Evolutionary conservation across 1,140 invertebrate genomes (phyloP).

Genomic region (Drosophila biarmipes): DNA sequence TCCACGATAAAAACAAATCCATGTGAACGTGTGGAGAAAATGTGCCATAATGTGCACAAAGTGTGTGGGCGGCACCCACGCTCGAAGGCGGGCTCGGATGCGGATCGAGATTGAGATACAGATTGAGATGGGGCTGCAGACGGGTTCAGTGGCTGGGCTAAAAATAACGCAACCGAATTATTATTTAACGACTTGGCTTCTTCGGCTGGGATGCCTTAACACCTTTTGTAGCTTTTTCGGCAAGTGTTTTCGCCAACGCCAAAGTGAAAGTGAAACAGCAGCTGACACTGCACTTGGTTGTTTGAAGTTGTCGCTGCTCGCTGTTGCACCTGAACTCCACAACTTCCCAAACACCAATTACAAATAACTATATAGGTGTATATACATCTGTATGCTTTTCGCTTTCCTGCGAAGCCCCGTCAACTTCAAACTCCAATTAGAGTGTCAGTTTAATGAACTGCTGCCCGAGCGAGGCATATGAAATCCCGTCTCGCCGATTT

Average conservation of each 20-base stretch:
- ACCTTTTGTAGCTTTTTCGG: slow-evolving; percentile 62
- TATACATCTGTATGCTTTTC: slow-evolving; percentile 56
- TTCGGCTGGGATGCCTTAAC: slow-evolving; percentile 54
- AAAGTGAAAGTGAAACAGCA: slow-evolving; percentile 72
- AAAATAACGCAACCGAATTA: slow-evolving; percentile 70
- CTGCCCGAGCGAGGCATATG: slow-evolving; percentile 21
- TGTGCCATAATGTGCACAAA: slow-evolving; percentile 8
- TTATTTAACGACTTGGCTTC: slow-evolving; percentile 74
- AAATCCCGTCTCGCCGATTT: slow-evolving; percentile 10
- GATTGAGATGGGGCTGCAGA: slow-evolving; percentile 8
- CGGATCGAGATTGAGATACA: slow-evolving; percentile 11
- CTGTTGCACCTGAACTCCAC: slow-evolving; percentile 76
- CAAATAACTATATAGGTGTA: slow-evolving; percentile 32
- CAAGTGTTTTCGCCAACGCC: slow-evolving; percentile 73
- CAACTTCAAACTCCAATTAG: slow-evolving; percentile 80
- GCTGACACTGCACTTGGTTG: slow-evolving; percentile 75
- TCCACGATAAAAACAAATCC: slow-evolving; percentile 80
- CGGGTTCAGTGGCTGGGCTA: slow-evolving; percentile 57
- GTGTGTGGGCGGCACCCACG: slow-evolving; percentile 38
- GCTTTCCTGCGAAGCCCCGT: slow-evolving; percentile 68
- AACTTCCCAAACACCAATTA: slow-evolving; percentile 54
- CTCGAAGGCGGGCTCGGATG: slow-evolving; percentile 2
- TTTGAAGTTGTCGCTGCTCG: slow-evolving; percentile 55
- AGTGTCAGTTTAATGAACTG: slow-evolving; percentile 82
- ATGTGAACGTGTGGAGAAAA: slow-evolving; percentile 48